Conservation (phyloP, 2,888 invertebrate genomes). For the Chironomus riparius region DNA sequence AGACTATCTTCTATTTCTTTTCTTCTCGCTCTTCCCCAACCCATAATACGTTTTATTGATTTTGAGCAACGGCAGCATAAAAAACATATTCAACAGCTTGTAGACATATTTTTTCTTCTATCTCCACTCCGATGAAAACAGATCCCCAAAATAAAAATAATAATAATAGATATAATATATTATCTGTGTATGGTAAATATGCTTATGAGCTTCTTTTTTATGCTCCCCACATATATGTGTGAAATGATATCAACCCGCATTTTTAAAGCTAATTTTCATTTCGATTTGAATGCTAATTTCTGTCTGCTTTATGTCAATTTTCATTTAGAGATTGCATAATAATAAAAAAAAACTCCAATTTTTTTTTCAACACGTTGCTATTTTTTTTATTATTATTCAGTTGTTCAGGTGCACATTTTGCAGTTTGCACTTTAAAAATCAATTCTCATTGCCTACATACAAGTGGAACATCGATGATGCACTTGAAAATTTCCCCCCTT, state of each 20-base stretch:
- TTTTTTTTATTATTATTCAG: neutral
- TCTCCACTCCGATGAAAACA: no score
- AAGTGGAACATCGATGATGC: no score
- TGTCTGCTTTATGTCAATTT: neutral
- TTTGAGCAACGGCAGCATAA: neutral
- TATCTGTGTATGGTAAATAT: neutral
- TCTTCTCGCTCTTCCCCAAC: neutral
- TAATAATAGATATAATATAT: neutral
- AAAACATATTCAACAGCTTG: conserved; percentile 2
- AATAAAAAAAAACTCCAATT: neutral
- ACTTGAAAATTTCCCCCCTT: no score
- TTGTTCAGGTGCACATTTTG: no score
- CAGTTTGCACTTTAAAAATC: no score
- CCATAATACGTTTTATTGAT: neutral
- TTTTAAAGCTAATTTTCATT: neutral
- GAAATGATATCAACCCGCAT: neutral
- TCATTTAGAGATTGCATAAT: neutral
- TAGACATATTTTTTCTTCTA: neutral
- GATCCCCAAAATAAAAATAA: neutral
- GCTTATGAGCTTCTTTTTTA: neutral
- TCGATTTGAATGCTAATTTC: conserved; percentile 6
- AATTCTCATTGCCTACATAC: no score
- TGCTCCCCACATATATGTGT: neutral
- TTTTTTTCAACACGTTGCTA: no score
- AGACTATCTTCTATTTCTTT: neutral